phyloP scores from a whole-genome alignment of 2,888 invertebrate genomes.

The Philereme transversata region DNA sequence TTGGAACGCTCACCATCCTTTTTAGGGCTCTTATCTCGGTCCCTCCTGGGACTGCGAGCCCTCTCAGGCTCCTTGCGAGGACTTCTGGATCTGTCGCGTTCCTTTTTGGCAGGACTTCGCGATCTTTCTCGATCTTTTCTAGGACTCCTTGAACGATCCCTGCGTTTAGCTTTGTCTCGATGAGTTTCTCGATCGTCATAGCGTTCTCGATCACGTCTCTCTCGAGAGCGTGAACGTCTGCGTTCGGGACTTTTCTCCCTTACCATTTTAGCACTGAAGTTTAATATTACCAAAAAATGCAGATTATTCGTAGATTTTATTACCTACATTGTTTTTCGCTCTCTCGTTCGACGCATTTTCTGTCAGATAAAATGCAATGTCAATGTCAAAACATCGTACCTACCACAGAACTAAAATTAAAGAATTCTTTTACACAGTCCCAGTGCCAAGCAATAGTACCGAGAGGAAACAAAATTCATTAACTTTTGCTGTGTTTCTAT shows the following conservation, averaged over 20 bases:
- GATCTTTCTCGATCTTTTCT: conserved; percentile 64
- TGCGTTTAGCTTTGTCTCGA: conserved; percentile 70
- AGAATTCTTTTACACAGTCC: no score
- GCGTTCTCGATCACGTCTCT: conserved; percentile 73
- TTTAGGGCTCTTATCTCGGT: conserved; percentile 41
- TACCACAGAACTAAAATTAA: no score
- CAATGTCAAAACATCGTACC: no score
- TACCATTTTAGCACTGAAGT: conserved; percentile 52
- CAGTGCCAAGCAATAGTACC: no score
- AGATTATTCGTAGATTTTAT: no score
- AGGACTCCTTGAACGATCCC: conserved; percentile 69
- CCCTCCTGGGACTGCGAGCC: conserved; percentile 39
- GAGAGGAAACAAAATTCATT: no score
- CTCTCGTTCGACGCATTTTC: no score
- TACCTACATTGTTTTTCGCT: no score
- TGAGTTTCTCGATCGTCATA: conserved; percentile 72
- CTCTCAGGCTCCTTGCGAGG: conserved; percentile 41
- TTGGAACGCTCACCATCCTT: conserved; percentile 41
- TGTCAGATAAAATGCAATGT: no score
- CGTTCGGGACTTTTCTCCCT: conserved; percentile 73
- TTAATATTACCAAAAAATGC: no score
- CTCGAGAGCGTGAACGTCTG: conserved; percentile 73
- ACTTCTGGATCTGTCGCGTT: conserved; percentile 56
- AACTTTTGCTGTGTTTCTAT: no score
- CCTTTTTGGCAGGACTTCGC: conserved; percentile 65